A percentile compares a stretch with the other conserved stretches of the same genome.
These are phyloP conservation scores for Geotrypetes seraphini DNA, from an alignment of 2,797 vertebrate genomes.

Conservation along the genomic window DNA sequence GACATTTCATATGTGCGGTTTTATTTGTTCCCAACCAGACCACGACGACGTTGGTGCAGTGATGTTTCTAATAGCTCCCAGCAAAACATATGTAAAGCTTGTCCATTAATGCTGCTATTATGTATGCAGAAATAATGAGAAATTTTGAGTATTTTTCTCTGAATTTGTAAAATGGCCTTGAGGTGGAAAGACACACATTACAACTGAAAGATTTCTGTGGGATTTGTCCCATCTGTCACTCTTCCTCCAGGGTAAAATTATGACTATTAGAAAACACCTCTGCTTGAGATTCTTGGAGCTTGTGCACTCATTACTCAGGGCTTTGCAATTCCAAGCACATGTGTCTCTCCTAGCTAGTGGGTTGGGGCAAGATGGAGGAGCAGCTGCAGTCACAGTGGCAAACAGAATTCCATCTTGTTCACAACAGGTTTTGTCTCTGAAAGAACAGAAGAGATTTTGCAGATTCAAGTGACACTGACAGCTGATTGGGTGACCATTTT, in stretches of 20 bases:
- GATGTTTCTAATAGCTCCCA: too few relatives aligned
- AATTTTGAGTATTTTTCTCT: too few relatives aligned
- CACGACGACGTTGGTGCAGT: too few relatives aligned
- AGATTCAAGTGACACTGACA: neutral
- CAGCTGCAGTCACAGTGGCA: neutral
- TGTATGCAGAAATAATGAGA: neutral
- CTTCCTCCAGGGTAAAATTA: neutral
- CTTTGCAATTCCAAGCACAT: fast-evolving
- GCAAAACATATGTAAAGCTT: too few relatives aligned
- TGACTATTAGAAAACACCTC: neutral
- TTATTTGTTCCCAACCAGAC: slow-evolving; percentile 7
- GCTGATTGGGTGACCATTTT: neutral
- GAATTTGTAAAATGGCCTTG: neutral
- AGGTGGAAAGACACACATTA: neutral
- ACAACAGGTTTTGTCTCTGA: slow-evolving; percentile 1
- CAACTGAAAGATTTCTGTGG: neutral
- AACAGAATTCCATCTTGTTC: slow-evolving; percentile 2
- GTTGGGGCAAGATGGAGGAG: neutral
- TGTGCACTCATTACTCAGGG: neutral
- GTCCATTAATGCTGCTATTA: neutral
- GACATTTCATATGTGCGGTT: slow-evolving; percentile 14
- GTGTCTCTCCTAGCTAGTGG: too few relatives aligned
- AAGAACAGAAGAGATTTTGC: neutral
- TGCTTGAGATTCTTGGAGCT: fast-evolving
- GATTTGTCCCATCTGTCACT: neutral